Evolutionary conservation across 2,888 invertebrate genomes (phyloP).

Genomic region (Priocnemis perturbator): DNA sequence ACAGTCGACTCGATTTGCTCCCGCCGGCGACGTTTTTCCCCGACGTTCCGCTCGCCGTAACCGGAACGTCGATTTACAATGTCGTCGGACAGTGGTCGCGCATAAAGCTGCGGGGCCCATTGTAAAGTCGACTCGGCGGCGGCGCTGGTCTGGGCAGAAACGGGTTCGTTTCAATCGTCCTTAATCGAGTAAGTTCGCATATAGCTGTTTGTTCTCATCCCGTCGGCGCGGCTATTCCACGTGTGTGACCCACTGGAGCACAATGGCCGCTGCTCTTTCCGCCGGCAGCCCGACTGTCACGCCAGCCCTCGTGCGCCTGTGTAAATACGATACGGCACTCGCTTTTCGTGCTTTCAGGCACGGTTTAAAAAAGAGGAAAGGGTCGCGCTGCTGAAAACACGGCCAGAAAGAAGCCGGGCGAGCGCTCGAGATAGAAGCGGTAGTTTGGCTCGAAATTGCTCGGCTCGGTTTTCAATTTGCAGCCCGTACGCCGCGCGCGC

Average conservation of each 20-base stretch:
- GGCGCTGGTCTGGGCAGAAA: slow-evolving; percentile 37
- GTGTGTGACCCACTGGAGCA: slow-evolving; percentile 58
- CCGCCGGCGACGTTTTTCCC: slow-evolving; percentile 18
- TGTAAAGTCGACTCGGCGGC: slow-evolving; percentile 22
- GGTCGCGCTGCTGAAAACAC: slow-evolving; percentile 14
- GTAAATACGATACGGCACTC: slow-evolving; percentile 65
- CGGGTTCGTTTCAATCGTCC: slow-evolving; percentile 59
- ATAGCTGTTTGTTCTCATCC: slow-evolving; percentile 55
- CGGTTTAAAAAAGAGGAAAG: slow-evolving; percentile 53
- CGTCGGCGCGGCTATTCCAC: slow-evolving; percentile 45
- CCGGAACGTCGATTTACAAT: slow-evolving; percentile 41
- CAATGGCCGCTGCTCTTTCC: slow-evolving; percentile 55
- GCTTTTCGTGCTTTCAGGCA: slow-evolving; percentile 61
- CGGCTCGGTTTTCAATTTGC: slow-evolving; percentile 60
- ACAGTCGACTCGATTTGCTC: too few relatives aligned
- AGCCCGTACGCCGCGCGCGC: slow-evolving; percentile 47
- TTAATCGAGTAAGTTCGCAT: slow-evolving; percentile 64
- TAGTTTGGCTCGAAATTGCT: slow-evolving; percentile 52
- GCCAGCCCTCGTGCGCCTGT: slow-evolving; percentile 54
- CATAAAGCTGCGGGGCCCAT: slow-evolving; percentile 34
- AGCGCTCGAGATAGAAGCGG: slow-evolving; percentile 13
- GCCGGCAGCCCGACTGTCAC: slow-evolving; percentile 51
- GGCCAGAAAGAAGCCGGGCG: slow-evolving; percentile 8
- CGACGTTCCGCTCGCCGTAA: slow-evolving; percentile 29
- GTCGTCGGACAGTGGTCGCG: slow-evolving; percentile 13